Conservation (phyloP, 2,888 invertebrate species). For the Blastobasis lacticolella region DNA sequence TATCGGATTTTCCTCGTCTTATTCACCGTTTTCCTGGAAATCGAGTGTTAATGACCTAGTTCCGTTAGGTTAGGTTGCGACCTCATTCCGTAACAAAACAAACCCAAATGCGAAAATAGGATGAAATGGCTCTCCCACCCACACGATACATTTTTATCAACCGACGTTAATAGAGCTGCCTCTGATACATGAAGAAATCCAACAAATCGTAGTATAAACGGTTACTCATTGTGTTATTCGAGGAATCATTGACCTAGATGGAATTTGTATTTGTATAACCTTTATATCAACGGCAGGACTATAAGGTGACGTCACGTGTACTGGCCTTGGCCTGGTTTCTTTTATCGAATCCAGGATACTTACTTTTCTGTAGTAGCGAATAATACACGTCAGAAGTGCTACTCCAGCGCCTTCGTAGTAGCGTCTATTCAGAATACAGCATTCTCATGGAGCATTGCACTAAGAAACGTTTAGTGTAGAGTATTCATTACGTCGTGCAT, state of each 20-base stretch:
- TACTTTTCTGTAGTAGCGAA: too few species aligned
- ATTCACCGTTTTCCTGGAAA: slow-evolving; percentile 45
- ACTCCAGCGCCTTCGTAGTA: too few species aligned
- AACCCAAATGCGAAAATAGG: background rate
- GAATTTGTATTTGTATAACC: slow-evolving; percentile 40
- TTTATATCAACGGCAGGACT: slow-evolving; percentile 30
- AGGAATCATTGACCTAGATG: slow-evolving; percentile 63
- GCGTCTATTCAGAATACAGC: too few species aligned
- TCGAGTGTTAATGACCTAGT: slow-evolving; percentile 64
- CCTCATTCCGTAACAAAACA: background rate
- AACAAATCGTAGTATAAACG: slow-evolving; percentile 19
- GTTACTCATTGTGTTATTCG: slow-evolving; percentile 42
- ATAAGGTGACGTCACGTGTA: slow-evolving; percentile 41
- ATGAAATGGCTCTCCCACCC: too few species aligned
- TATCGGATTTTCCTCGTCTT: slow-evolving; percentile 52
- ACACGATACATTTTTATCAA: background rate
- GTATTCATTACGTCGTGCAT: too few species aligned
- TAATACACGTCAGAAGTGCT: too few species aligned
- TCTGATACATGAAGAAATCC: background rate
- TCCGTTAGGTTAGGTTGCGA: slow-evolving; percentile 7
- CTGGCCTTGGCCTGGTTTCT: slow-evolving; percentile 49
- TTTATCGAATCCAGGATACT: slow-evolving; percentile 16
- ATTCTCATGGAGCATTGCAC: too few species aligned
- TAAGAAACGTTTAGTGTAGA: too few species aligned
- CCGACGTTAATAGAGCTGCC: background rate